phyloP scores from a whole-genome alignment of 2,888 invertebrate genomes.

The Sisyra terminalis region DNA sequence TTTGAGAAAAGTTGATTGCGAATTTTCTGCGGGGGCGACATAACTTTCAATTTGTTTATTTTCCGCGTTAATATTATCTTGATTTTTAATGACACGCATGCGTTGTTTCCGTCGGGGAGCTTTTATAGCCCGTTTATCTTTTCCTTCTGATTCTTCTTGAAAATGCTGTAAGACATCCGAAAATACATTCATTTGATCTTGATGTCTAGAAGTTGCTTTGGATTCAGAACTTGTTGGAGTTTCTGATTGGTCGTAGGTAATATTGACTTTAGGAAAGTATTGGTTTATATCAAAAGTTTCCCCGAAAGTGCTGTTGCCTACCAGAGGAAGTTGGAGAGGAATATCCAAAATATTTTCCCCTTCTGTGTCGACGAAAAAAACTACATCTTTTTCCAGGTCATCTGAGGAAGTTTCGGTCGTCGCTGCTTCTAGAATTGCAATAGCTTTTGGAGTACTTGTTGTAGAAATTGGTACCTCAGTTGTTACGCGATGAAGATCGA shows the following conservation, averaged over 20 bases:
- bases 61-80: no score
- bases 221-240: conserved; percentile 22
- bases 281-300: conserved; percentile 10
- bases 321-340: conserved; percentile 4
- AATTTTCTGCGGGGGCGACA: no score
- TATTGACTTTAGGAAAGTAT: conserved; percentile 8
- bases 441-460: neutral
- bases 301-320: neutral
- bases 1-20: conserved; percentile 15
- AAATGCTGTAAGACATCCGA: conserved; percentile 33
- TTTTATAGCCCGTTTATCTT: no score
- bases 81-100: no score
- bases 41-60: no score
- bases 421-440: conserved; percentile 2
- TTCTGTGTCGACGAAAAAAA: conserved; percentile 3
- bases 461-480: conserved; percentile 7
- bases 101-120: no score
- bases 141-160: conserved; percentile 10
- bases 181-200: conserved; percentile 28
- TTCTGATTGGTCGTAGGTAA: neutral
- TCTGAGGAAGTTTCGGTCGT: neutral
- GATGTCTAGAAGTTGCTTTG: conserved; percentile 25
- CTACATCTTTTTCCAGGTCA: neutral
- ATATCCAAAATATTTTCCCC: conserved; percentile 3
- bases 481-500: neutral